Percentiles rank a stretch among this genome's conserved stretches.
Conservation (phyloP, 2,888 invertebrate species). For the Habroteleia sp. region DNA sequence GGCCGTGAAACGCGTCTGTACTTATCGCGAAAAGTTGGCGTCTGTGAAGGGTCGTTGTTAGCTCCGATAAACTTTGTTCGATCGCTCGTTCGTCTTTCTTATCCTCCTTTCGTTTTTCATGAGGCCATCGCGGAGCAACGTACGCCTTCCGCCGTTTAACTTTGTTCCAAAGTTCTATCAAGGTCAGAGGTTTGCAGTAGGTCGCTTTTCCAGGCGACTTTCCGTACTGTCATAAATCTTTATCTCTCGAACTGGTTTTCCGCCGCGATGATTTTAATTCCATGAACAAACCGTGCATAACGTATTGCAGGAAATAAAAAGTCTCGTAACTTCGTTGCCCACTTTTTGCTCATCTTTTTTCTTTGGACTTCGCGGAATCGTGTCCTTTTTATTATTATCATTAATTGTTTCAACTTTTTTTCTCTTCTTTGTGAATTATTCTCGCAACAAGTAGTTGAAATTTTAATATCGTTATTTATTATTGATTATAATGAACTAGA, state of each 20-base stretch:
- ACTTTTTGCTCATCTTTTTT: conserved; percentile 36
- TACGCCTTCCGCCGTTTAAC: conserved; percentile 72
- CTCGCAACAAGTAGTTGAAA: conserved; percentile 39
- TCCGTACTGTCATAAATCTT: conserved; percentile 65
- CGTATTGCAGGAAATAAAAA: conserved; percentile 47
- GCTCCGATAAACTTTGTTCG: conserved; percentile 75
- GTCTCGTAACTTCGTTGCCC: conserved; percentile 37
- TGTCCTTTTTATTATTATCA: conserved; percentile 37
- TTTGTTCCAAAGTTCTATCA: conserved; percentile 79
- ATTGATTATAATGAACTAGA: not conserved
- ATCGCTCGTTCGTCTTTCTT: conserved; percentile 72
- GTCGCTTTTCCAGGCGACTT: conserved; percentile 70
- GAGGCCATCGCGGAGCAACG: conserved; percentile 52
- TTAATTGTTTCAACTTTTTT: conserved; percentile 22
- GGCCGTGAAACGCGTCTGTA: conserved; percentile 45
- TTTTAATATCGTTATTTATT: conserved; percentile 7
- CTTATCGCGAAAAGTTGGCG: conserved; percentile 68
- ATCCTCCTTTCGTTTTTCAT: conserved; percentile 69
- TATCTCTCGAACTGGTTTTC: conserved; percentile 62
- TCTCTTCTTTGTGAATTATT: conserved; percentile 11
- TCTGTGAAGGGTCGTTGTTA: conserved; percentile 69
- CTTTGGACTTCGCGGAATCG: conserved; percentile 8
- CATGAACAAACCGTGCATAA: conserved; percentile 56
- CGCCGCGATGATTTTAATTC: conserved; percentile 69
- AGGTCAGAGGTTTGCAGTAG: conserved; percentile 74